Evolutionary conservation across 2,888 invertebrate genomes (phyloP).

Genomic region (Idaea biselata): DNA sequence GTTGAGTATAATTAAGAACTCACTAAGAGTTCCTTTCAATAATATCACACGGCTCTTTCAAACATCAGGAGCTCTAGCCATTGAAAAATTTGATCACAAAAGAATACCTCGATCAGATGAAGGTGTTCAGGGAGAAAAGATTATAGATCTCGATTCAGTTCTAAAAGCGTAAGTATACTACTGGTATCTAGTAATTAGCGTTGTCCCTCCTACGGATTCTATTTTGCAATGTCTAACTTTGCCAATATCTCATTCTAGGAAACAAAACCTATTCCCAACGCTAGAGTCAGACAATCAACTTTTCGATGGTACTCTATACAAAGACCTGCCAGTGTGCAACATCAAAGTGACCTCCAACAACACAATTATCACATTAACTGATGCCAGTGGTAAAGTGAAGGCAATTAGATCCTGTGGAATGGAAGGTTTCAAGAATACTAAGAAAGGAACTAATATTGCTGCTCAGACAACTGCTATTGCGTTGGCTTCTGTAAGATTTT

Average conservation of each 20-base stretch:
- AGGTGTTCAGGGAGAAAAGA: slow-evolving; percentile 88
- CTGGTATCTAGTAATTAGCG: not conserved
- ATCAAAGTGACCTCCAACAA: slow-evolving; percentile 93
- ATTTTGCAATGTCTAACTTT: slow-evolving; percentile 4
- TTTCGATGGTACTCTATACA: slow-evolving; percentile 88
- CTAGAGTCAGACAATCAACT: slow-evolving; percentile 84
- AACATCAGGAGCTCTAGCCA: slow-evolving; percentile 47
- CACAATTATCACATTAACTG: slow-evolving; percentile 89
- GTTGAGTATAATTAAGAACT: slow-evolving; percentile 55
- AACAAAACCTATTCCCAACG: slow-evolving; percentile 87
- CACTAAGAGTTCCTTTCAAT: slow-evolving; percentile 43
- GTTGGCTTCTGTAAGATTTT: slow-evolving; percentile 84
- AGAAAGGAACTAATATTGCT: slow-evolving; percentile 97
- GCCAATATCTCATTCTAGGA: slow-evolving; percentile 70
- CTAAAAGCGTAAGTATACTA: slow-evolving; percentile 77
- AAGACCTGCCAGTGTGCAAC: slow-evolving; percentile 90
- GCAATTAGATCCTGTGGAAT: slow-evolving; percentile 89
- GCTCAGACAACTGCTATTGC: slow-evolving; percentile 96
- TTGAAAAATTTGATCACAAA: slow-evolving; percentile 69
- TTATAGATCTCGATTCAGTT: slow-evolving; percentile 84
- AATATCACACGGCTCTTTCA: slow-evolving; percentile 52
- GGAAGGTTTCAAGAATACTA: slow-evolving; percentile 97
- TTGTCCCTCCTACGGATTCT: too few species aligned
- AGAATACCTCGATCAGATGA: slow-evolving; percentile 82
- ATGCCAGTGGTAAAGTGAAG: slow-evolving; percentile 83